Percentiles rank a stretch among this genome's conserved stretches.
These are phyloP conservation scores for Drosophila paulistorum DNA, from an alignment of 1,140 invertebrate species.

Conservation along the genomic window DNA sequence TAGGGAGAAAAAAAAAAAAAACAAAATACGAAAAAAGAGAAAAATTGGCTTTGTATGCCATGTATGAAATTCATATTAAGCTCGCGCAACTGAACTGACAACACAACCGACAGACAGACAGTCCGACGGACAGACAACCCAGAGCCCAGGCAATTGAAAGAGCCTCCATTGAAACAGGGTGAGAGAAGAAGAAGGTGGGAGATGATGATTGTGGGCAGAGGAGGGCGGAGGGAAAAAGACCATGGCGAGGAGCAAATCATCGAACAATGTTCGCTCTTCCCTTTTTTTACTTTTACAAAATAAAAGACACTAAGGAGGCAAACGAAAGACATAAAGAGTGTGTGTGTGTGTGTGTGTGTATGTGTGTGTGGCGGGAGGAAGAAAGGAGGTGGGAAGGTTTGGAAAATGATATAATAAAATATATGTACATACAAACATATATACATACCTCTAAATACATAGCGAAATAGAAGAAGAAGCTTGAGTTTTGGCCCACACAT, in stretches of 20 bases:
- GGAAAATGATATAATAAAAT: conserved; percentile 9
- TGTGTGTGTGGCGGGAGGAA: background rate
- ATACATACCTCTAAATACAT: background rate
- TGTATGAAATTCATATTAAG: conserved; percentile 79
- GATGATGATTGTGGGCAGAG: background rate
- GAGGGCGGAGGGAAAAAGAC: background rate
- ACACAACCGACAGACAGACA: background rate
- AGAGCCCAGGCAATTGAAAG: conserved; percentile 48
- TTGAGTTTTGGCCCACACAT: conserved; percentile 10
- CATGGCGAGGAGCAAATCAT: conserved; percentile 41
- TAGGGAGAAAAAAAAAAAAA: conserved; percentile 8
- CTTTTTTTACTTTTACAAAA: conserved; percentile 42
- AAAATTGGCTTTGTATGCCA: conserved; percentile 72
- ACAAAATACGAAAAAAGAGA: conserved; percentile 25
- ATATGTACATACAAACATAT: background rate
- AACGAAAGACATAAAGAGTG: conserved; percentile 1
- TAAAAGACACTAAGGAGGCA: conserved; percentile 40
- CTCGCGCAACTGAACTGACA: conserved; percentile 18
- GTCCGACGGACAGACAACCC: background rate
- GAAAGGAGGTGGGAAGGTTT: background rate
- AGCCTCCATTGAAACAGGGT: conserved; percentile 54
- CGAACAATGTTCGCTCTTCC: conserved; percentile 26
- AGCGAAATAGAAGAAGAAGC: background rate
- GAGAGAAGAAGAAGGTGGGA: background rate
- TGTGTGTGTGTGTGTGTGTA: background rate